Percentiles rank a stretch among this genome's conserved stretches.
Conservation (phyloP, 2,113 vertebrate species). For the Stegastes partitus region DNA sequence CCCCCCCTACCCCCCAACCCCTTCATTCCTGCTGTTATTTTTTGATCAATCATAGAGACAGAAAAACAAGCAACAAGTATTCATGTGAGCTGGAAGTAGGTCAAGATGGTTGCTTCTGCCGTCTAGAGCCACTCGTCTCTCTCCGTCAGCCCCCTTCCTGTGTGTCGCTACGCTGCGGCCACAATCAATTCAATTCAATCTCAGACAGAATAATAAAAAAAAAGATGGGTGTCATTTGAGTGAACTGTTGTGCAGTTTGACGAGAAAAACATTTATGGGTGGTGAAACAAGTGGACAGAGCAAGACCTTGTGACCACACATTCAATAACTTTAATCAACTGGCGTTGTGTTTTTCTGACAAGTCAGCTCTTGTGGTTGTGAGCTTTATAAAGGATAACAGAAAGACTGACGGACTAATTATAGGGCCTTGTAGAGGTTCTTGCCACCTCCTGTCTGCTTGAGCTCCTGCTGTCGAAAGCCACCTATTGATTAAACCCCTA, state of each 20-base stretch:
- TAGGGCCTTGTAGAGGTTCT: too few species aligned
- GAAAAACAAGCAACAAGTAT: slow-evolving; percentile 38
- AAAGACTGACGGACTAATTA: too few species aligned
- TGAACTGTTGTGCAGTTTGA: neutral
- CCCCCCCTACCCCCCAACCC: too few species aligned
- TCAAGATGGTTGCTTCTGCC: slow-evolving; percentile 32
- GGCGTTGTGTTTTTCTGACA: neutral
- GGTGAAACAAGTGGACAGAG: neutral
- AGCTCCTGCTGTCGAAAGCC: too few species aligned
- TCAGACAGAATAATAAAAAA: slow-evolving; percentile 2
- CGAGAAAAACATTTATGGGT: neutral
- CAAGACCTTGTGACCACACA: neutral
- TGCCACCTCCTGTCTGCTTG: too few species aligned
- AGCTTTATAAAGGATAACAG: neutral
- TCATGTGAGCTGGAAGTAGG: slow-evolving; percentile 43
- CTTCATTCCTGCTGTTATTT: neutral
- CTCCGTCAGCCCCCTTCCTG: neutral
- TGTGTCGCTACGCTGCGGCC: neutral
- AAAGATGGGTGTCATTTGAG: neutral
- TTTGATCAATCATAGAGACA: slow-evolving; percentile 13
- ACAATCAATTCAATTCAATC: slow-evolving; percentile 28
- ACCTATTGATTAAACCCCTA: too few species aligned
- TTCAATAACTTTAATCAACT: too few species aligned
- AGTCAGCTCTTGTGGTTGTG: neutral
- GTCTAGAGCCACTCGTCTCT: slow-evolving; percentile 1